Base-by-base conservation (phyloP, 2,113 vertebrate species). In the Columba livia region DNA sequence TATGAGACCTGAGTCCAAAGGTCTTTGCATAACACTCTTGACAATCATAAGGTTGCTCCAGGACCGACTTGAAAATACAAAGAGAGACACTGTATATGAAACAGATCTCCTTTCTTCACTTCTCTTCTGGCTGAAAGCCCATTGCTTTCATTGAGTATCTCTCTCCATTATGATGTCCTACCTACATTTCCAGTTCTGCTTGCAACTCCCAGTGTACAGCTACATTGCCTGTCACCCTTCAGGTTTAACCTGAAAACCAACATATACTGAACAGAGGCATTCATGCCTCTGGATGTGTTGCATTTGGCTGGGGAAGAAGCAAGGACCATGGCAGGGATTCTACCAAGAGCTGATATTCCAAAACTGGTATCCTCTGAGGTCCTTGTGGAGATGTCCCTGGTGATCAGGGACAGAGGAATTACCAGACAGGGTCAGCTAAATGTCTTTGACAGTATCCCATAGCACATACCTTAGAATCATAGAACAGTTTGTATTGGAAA, bases 381-480 rank as follows among this genome's bases (percentile, higher is more conserved):
- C 10, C 29, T 50, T 0, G 0, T 34, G 53, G 36, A 64, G 26
- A 44, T 71, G 34, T 1, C 31, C 11, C 34, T 42, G 5, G 29
- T 60, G 66, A 19, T 56, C 34, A 87, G 9, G 61, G 23, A 60
- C 1, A 48, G 53, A 60, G 26, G 11, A 80, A 84, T 74, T 70
- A 38, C 5, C 11, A 67, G 32, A 29, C 9, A 40, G 15, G 29
- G 13, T 23, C 34, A 72, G 24, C 14, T 66, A 38, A 50, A 20
- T 74, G 18, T 44, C 29, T 70, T 42, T 53, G 12, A 18, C 14
- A 31, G 25, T 26, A 70, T 28, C n/a, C 36, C 26, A 8, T 0
- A 26, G 5, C 15, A 50, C 21, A 12, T 19, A 42, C 40, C 58
- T 70, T 47, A 47, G 44, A 47, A 47, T 19, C 44, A 47, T 47